Percentiles rank a stretch among this genome's conserved stretches.
Conservation (phyloP, 2,888 invertebrate genomes). For the Aleiodes testaceus region DNA sequence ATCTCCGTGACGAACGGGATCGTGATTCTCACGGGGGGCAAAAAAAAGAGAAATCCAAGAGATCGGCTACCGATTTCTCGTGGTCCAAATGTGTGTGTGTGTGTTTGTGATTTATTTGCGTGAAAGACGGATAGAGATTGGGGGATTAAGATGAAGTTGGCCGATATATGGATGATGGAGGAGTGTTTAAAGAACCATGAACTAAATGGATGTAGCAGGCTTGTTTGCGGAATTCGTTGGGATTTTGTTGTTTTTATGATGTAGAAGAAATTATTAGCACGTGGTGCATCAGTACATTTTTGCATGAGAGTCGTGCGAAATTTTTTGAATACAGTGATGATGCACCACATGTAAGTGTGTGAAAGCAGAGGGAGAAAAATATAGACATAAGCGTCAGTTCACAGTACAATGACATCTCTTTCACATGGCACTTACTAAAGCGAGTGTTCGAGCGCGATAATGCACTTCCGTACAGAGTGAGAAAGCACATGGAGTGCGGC, state of each 20-base stretch:
- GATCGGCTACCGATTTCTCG: conserved; percentile 19
- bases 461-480: conserved; percentile 49
- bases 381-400: conserved; percentile 23
- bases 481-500: neutral
- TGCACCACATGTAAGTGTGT: neutral
- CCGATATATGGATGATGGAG: conserved; percentile 45
- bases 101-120: conserved; percentile 58
- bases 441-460: conserved; percentile 54
- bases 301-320: conserved; percentile 24
- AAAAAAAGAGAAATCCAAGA: conserved; percentile 33
- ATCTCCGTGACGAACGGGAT: conserved; percentile 63
- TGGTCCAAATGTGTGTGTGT: neutral
- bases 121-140: conserved; percentile 49
- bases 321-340: conserved; percentile 21
- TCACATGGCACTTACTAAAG: conserved; percentile 50
- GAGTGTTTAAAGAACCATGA: conserved; percentile 55
- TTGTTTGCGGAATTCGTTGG: conserved; percentile 48
- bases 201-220: conserved; percentile 55
- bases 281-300: conserved; percentile 8
- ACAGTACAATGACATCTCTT: conserved; percentile 26
- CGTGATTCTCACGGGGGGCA: conserved; percentile 60
- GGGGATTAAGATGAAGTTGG: conserved; percentile 56
- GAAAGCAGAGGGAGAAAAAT: conserved; percentile 9
- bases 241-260: conserved; percentile 35
- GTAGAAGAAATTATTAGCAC: conserved; percentile 20